Percentiles rank a stretch among this genome's conserved stretches.
Evolutionary conservation across 2,797 vertebrate species (phyloP).

Genomic region (Melanotaenia pygmaea): DNA sequence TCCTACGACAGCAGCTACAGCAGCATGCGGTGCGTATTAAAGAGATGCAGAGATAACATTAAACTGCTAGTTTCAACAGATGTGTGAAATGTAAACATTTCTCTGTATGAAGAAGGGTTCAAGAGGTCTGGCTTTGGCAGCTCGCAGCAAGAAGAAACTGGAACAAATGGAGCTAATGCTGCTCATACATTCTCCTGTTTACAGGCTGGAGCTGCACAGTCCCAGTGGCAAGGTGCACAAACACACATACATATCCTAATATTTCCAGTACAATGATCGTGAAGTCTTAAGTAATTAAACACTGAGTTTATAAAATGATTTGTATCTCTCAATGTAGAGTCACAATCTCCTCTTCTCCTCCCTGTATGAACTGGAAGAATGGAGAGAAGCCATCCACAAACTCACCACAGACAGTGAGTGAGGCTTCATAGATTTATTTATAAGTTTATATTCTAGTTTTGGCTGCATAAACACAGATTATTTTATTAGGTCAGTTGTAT

Average conservation of each 20-base stretch:
- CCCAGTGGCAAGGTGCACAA: constrained; percentile 74
- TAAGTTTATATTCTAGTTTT: background rate
- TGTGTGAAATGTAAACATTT: background rate
- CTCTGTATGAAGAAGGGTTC: constrained; percentile 38
- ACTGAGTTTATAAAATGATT: background rate
- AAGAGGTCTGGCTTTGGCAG: constrained; percentile 23
- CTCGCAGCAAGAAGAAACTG: constrained; percentile 76
- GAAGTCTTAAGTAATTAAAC: background rate
- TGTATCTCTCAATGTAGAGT: constrained; percentile 62
- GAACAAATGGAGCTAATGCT: constrained; percentile 81
- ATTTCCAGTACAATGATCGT: no score
- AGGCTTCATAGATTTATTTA: background rate
- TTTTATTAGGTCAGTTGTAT: background rate
- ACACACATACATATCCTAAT: background rate
- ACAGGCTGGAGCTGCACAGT: constrained; percentile 81
- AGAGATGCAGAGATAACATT: background rate
- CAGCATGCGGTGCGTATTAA: constrained; percentile 63
- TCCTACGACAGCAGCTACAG: constrained; percentile 71
- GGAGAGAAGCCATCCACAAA: constrained; percentile 78
- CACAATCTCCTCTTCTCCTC: constrained; percentile 76
- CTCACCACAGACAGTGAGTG: constrained; percentile 78
- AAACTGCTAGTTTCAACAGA: background rate
- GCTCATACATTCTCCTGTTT: constrained; percentile 66
- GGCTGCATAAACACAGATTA: background rate
- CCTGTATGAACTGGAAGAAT: constrained; percentile 79